These are phyloP conservation scores for Anseranas semipalmata DNA, from an alignment of 2,113 vertebrate species.

Conservation along the genomic window DNA sequence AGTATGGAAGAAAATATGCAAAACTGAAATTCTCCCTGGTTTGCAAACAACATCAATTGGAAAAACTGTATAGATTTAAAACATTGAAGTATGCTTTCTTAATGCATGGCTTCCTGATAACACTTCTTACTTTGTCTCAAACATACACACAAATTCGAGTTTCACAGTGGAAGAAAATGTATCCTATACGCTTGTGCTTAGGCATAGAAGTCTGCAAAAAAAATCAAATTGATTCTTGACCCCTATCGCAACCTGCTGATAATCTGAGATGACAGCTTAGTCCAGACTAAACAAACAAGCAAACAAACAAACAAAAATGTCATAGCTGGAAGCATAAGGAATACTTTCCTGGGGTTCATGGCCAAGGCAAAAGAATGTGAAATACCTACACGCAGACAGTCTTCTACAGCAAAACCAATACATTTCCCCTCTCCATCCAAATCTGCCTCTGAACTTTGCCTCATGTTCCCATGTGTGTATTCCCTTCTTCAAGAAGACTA, in stretches of 20 bases:
- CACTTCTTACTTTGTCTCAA: background rate
- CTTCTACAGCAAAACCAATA: background rate
- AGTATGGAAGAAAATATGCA: background rate
- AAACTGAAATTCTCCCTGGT: background rate
- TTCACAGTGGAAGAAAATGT: background rate
- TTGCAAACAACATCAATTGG: background rate
- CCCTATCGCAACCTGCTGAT: background rate
- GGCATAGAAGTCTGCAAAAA: background rate
- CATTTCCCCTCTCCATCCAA: background rate
- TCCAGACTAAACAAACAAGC: background rate
- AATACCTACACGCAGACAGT: rapidly evolving
- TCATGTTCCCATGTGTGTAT: background rate
- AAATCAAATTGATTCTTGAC: background rate
- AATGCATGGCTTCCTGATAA: background rate
- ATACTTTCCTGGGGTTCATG: background rate
- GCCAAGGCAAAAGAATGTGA: background rate
- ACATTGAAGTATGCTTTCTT: background rate
- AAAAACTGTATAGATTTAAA: background rate
- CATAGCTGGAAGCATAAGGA: background rate
- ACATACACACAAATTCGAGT: background rate
- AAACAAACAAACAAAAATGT: background rate
- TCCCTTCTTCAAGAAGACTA: background rate
- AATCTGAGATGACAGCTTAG: background rate
- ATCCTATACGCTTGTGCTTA: background rate
- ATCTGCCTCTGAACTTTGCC: background rate